Conservation (phyloP, 2,888 invertebrate species). For the Agonopterix subpropinquella region DNA sequence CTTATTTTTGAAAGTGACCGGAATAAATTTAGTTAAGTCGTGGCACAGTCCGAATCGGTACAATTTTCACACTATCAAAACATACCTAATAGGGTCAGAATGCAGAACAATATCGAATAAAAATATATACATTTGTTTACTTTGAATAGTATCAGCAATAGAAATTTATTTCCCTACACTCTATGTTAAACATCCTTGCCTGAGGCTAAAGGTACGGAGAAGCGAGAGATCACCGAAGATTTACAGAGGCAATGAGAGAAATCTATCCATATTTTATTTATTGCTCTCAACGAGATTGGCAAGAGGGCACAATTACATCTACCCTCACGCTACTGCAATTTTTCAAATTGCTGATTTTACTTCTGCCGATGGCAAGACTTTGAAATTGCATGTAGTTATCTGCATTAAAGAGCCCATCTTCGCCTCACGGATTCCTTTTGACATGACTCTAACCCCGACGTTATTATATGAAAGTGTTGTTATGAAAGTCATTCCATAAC, state of each 20-base stretch:
- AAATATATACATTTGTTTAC: too few relatives aligned
- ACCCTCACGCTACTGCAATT: conserved; percentile 61
- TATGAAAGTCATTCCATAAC: conserved; percentile 1
- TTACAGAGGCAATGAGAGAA: conserved; percentile 20
- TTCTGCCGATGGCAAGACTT: conserved; percentile 55
- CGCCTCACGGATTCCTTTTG: conserved; percentile 20
- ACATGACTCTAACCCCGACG: conserved; percentile 5
- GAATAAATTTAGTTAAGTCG: too few relatives aligned
- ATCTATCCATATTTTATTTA: conserved; percentile 57
- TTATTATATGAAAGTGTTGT: background rate
- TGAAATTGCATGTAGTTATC: conserved; percentile 59
- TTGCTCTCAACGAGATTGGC: conserved; percentile 45
- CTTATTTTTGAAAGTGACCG: too few relatives aligned
- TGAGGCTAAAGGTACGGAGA: too few relatives aligned
- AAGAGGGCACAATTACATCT: conserved; percentile 57
- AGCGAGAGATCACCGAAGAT: background rate
- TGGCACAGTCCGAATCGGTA: too few relatives aligned
- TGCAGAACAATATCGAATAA: too few relatives aligned
- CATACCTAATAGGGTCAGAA: too few relatives aligned
- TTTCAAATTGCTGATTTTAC: conserved; percentile 65
- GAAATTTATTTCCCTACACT: too few relatives aligned
- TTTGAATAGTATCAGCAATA: too few relatives aligned
- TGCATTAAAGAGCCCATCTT: conserved; percentile 43
- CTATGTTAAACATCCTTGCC: too few relatives aligned
- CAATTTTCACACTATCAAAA: too few relatives aligned